phyloP scores from a whole-genome alignment of 92 coral and sea anemone species.

The Siderastrea siderea region DNA sequence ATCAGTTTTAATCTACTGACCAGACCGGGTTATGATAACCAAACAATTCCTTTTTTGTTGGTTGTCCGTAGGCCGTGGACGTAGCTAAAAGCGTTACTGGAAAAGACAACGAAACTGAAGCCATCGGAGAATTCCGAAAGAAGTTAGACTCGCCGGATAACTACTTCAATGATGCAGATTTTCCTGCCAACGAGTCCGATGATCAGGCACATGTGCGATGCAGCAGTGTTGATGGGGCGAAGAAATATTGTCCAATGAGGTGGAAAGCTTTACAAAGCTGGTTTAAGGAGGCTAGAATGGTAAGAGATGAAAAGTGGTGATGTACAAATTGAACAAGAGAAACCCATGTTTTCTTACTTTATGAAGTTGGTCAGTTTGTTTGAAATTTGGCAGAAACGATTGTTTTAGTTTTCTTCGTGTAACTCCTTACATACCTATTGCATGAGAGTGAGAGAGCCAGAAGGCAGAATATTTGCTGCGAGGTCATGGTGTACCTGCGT shows the following conservation, averaged over 20 bases:
- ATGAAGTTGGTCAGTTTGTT: too few relatives aligned
- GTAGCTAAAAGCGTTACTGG: slow-evolving; percentile 78
- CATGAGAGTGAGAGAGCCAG: too few relatives aligned
- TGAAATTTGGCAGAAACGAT: too few relatives aligned
- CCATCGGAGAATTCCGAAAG: slow-evolving; percentile 72
- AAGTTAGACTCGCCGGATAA: slow-evolving; percentile 67
- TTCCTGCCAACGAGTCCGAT: slow-evolving; percentile 89
- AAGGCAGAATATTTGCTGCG: too few relatives aligned
- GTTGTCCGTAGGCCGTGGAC: slow-evolving; percentile 62
- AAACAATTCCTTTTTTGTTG: too few relatives aligned
- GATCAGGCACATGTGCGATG: slow-evolving; percentile 78
- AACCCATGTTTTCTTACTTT: too few relatives aligned
- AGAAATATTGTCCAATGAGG: slow-evolving; percentile 88
- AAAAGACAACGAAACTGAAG: slow-evolving; percentile 53
- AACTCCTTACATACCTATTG: too few relatives aligned
- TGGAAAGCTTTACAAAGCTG: slow-evolving; percentile 88
- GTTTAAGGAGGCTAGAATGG: slow-evolving; percentile 89
- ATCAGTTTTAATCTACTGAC: too few relatives aligned
- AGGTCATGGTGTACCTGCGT: too few relatives aligned
- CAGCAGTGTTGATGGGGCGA: slow-evolving; percentile 74
- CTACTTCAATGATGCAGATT: slow-evolving; percentile 79
- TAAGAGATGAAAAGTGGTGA: slow-evolving; percentile 10
- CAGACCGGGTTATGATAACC: too few relatives aligned
- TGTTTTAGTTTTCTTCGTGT: too few relatives aligned
- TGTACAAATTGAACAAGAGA: too few relatives aligned